Evolutionary conservation across 2,113 vertebrate genomes (phyloP).

Genomic region (Ailurus styani): DNA sequence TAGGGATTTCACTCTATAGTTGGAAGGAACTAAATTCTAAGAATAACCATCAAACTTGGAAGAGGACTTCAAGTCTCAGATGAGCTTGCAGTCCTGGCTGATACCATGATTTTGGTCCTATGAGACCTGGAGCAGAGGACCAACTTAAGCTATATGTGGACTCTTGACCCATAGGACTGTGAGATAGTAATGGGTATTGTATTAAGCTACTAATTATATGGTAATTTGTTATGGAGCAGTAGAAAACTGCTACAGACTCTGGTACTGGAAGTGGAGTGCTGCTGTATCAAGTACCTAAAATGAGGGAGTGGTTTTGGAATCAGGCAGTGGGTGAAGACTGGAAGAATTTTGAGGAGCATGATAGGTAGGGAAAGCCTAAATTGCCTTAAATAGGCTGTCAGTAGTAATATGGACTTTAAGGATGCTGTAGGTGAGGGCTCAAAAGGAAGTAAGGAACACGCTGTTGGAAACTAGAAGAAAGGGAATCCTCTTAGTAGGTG

Average conservation of each 20-base stretch:
- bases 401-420: not conserved
- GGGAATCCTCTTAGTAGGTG: not conserved
- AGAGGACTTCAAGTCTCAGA: not conserved
- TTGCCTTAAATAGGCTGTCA: not conserved
- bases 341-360: not conserved
- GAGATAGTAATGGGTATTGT: not conserved
- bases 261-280: not conserved
- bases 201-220: not conserved
- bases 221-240: not conserved
- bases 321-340: not conserved
- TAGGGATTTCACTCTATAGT: not conserved
- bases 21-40: conserved; percentile 11
- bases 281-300: not conserved
- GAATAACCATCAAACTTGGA: not conserved
- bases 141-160: not conserved
- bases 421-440: not conserved
- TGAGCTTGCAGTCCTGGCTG: not conserved
- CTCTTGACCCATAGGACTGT: not conserved
- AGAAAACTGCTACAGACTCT: not conserved
- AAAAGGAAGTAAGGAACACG: not conserved
- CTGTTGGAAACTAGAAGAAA: not conserved
- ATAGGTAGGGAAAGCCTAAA: not conserved
- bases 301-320: not conserved
- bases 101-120: not conserved
- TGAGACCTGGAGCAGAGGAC: not conserved